Evolutionary conservation across 2,888 invertebrate species (phyloP).

Genomic region (Pyrrhosoma nymphula): DNA sequence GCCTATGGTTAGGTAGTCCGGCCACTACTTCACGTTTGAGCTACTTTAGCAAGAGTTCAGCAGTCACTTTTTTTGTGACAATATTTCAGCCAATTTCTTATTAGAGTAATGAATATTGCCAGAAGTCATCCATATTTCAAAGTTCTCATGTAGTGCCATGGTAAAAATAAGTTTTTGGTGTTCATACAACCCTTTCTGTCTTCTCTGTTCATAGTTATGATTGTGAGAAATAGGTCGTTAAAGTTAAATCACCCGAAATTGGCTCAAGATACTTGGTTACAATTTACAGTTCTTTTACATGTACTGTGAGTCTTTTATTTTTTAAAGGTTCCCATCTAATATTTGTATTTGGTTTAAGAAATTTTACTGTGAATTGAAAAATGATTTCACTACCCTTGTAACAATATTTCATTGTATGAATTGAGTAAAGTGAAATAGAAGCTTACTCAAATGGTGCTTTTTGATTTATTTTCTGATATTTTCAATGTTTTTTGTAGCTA

Average conservation of each 20-base stretch:
- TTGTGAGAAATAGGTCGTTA: neutral
- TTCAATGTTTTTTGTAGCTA: too few relatives aligned
- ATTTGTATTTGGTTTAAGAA: conserved; percentile 2
- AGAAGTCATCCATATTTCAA: neutral
- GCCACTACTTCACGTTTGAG: neutral
- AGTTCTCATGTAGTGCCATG: neutral
- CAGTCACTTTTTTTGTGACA: neutral
- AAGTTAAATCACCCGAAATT: neutral
- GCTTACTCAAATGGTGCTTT: neutral
- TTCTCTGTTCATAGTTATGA: neutral
- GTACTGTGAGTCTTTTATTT: neutral
- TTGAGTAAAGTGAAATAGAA: conserved; percentile 61
- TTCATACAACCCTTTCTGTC: neutral
- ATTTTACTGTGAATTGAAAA: conserved; percentile 7
- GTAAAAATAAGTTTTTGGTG: neutral
- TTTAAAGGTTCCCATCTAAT: neutral
- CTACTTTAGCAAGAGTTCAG: neutral
- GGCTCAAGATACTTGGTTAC: neutral
- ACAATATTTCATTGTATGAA: conserved; percentile 48
- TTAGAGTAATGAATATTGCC: neutral
- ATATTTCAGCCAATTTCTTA: neutral
- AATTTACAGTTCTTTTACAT: neutral
- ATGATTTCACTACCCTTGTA: conserved; percentile 34
- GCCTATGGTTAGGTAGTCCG: neutral
- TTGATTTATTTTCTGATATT: neutral